phyloP scores from a whole-genome alignment of 1,140 invertebrate species.

The Gryon sp. region DNA sequence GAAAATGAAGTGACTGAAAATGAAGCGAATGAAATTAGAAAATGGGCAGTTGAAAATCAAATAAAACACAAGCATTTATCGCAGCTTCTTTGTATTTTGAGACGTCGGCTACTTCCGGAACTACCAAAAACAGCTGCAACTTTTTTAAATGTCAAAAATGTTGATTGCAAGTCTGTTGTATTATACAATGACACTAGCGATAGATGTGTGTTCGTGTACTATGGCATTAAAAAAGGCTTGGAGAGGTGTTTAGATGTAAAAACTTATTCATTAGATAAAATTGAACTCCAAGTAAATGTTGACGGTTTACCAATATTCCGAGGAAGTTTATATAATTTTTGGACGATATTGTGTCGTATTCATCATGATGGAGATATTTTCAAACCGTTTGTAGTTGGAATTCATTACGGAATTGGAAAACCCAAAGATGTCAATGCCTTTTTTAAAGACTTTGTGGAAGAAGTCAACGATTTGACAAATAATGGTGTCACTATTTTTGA shows the following conservation, averaged over 20 bases:
- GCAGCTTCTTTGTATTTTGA: not conserved
- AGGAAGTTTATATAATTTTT: not conserved
- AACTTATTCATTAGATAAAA: not conserved
- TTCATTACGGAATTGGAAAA: conserved; percentile 11
- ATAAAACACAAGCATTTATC: not conserved
- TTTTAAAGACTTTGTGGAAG: conserved; percentile 9
- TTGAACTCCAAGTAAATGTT: conserved; percentile 5
- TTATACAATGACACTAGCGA: not conserved
- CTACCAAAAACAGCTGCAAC: not conserved
- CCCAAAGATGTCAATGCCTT: conserved; percentile 1
- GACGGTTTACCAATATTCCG: conserved; percentile 21
- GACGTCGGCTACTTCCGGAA: not conserved
- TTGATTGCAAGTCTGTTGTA: too few species aligned
- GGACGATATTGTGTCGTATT: conserved; percentile 8
- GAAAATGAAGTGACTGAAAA: too few species aligned
- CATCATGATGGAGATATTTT: conserved; percentile 2
- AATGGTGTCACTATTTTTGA: conserved; percentile 8
- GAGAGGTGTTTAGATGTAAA: not conserved
- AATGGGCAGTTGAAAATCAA: not conserved
- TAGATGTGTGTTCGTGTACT: not conserved
- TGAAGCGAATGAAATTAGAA: not conserved
- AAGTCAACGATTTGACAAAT: conserved; percentile 4
- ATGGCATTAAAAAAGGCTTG: not conserved
- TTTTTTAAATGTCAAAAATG: not conserved
- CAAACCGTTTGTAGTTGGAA: conserved; percentile 1